Conservation (phyloP, 1,140 invertebrate species). For the Bilobella aurantiaca region DNA sequence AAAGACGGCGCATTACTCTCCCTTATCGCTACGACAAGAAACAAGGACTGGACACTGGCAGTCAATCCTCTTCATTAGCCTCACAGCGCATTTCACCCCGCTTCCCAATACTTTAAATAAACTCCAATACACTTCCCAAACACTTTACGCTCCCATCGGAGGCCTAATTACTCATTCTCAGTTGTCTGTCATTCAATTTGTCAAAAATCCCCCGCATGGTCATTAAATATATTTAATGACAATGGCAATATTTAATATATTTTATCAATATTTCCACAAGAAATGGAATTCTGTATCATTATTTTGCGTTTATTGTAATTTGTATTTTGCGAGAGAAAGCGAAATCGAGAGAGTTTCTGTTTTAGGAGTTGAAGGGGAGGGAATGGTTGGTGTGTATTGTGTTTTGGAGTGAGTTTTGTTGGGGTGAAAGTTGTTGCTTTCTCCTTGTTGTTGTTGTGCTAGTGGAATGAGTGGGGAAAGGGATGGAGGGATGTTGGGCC, state of each 20-base stretch:
- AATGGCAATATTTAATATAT: too few species aligned
- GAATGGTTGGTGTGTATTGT: not conserved
- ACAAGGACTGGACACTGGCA: too few species aligned
- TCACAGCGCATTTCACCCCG: not conserved
- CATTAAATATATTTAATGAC: too few species aligned
- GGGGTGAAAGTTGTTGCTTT: not conserved
- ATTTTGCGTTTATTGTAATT: too few species aligned
- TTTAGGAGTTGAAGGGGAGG: not conserved
- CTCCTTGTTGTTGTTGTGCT: not conserved
- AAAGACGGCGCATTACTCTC: too few species aligned
- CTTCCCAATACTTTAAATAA: not conserved
- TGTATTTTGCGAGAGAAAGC: too few species aligned
- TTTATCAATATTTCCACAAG: too few species aligned
- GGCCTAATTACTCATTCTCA: not conserved
- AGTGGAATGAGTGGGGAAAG: not conserved
- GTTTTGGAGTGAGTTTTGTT: not conserved
- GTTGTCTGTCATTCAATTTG: not conserved
- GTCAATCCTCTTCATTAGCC: too few species aligned
- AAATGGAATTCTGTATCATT: too few species aligned
- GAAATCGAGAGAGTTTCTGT: too few species aligned
- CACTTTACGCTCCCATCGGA: slow-evolving; percentile 7
- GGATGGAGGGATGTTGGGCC: not conserved
- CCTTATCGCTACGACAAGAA: too few species aligned
- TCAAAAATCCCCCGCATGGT: too few species aligned
- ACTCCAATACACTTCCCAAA: not conserved